Evolutionary conservation across 2,113 vertebrate genomes (phyloP).

Genomic region (Edolisoma coerulescens): DNA sequence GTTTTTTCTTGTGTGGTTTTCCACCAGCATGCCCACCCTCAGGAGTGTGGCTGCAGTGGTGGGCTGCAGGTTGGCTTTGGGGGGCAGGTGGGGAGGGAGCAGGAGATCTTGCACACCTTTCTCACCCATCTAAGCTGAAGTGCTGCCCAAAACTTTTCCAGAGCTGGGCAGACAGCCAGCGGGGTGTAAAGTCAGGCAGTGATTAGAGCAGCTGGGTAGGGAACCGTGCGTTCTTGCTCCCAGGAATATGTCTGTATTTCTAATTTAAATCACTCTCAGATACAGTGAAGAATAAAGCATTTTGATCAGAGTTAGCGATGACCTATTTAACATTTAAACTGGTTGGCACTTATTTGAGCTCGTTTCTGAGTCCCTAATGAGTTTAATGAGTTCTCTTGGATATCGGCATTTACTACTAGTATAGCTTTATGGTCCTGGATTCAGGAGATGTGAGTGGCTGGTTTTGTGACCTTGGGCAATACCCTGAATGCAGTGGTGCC

Average conservation of each 20-base stretch:
- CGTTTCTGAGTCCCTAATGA: constrained; percentile 44
- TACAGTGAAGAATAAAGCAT: constrained; percentile 54
- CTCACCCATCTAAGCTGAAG: not conserved
- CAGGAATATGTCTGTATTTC: constrained; percentile 29
- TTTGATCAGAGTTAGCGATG: constrained; percentile 53
- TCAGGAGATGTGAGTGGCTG: not conserved
- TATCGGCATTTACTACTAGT: constrained; percentile 63
- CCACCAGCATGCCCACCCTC: not conserved
- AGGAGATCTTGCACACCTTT: not conserved
- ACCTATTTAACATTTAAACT: constrained; percentile 71
- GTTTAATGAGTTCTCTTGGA: constrained; percentile 71
- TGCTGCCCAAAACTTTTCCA: not conserved
- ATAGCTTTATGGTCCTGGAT: constrained; percentile 8
- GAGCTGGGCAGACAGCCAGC: not conserved
- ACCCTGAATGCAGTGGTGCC: not conserved
- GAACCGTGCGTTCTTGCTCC: not conserved
- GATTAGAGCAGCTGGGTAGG: not conserved
- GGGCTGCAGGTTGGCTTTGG: not conserved
- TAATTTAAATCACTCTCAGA: constrained; percentile 31
- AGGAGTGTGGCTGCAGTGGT: not conserved
- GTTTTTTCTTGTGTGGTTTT: not conserved
- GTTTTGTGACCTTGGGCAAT: constrained; percentile 25
- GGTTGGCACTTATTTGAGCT: constrained; percentile 69
- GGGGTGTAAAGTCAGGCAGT: rapidly evolving
- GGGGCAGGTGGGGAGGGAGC: not conserved